A percentile compares a stretch with the other conserved stretches of the same genome.
These are phyloP conservation scores for Clanis bilineata DNA, from an alignment of 2,888 invertebrate genomes.

Conservation along the genomic window DNA sequence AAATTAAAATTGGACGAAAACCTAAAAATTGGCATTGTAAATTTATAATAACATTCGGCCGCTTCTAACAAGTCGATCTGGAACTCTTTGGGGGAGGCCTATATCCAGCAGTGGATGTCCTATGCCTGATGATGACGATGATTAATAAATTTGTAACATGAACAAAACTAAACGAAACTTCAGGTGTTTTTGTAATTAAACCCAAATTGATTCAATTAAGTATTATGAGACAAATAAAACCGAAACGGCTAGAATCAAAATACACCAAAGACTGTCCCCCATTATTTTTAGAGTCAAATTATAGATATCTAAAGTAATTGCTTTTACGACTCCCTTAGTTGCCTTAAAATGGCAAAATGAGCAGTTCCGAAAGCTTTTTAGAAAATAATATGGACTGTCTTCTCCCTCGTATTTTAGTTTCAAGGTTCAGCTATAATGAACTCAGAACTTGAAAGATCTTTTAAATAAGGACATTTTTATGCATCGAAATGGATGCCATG, in stretches of 20 bases:
- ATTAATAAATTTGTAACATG: too few species aligned
- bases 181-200: too few species aligned
- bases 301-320: constrained; percentile 51
- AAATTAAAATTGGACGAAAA: too few species aligned
- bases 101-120: too few species aligned
- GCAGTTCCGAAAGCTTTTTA: constrained; percentile 51
- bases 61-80: too few species aligned
- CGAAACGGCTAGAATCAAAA: not conserved
- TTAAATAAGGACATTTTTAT: not conserved
- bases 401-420: constrained; percentile 25
- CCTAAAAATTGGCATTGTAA: too few species aligned
- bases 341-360: constrained; percentile 54
- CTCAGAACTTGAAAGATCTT: not conserved
- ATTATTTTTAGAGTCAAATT: constrained; percentile 23
- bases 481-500: not conserved
- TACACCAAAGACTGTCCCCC: not conserved
- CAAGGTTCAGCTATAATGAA: not conserved
- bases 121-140: too few species aligned
- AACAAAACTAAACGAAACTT: too few species aligned
- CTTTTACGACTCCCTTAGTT: constrained; percentile 52
- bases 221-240: not conserved
- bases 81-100: too few species aligned
- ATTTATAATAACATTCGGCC: too few species aligned
- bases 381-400: constrained; percentile 41
- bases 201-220: not conserved